These are phyloP conservation scores for Tetanocera ferruginea DNA, from an alignment of 2,888 invertebrate genomes.

Conservation along the genomic window DNA sequence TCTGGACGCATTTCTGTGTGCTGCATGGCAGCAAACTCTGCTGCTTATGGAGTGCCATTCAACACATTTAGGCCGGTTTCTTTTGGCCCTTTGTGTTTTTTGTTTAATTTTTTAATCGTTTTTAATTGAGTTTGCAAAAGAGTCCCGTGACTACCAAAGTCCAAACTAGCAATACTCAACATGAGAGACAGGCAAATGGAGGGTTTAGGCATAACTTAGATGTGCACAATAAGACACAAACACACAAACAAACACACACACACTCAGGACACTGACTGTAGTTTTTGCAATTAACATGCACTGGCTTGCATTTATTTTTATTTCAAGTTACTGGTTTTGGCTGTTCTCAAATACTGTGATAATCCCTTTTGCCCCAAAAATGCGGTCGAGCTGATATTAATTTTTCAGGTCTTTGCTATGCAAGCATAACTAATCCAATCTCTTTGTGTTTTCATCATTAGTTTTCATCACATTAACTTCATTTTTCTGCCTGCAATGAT, in stretches of 20 bases:
- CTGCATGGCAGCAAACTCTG: not conserved
- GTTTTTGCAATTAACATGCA: slow-evolving; percentile 1
- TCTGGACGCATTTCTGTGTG: slow-evolving; percentile 58
- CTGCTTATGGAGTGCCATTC: not conserved
- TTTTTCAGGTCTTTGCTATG: not conserved
- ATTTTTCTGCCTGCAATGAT: not conserved
- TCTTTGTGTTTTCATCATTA: not conserved
- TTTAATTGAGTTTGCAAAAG: slow-evolving; percentile 31
- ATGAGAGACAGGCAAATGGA: not conserved
- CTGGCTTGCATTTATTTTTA: not conserved
- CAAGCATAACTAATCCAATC: slow-evolving; percentile 11
- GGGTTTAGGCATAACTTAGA: not conserved
- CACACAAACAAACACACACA: not conserved
- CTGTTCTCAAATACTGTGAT: not conserved
- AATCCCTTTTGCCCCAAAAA: too few species aligned
- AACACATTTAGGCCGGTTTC: not conserved
- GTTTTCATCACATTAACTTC: not conserved
- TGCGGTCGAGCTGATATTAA: too few species aligned
- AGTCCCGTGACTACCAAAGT: not conserved
- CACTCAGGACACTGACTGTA: not conserved
- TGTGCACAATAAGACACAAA: slow-evolving; percentile 3
- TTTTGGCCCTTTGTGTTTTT: not conserved
- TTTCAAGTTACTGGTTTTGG: not conserved
- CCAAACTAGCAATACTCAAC: not conserved
- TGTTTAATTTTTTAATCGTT: slow-evolving; percentile 36